A percentile compares a stretch with the other conserved stretches of the same genome.
phyloP scores from a whole-genome alignment of 2,888 invertebrate genomes.

The Doris montereyensis region DNA sequence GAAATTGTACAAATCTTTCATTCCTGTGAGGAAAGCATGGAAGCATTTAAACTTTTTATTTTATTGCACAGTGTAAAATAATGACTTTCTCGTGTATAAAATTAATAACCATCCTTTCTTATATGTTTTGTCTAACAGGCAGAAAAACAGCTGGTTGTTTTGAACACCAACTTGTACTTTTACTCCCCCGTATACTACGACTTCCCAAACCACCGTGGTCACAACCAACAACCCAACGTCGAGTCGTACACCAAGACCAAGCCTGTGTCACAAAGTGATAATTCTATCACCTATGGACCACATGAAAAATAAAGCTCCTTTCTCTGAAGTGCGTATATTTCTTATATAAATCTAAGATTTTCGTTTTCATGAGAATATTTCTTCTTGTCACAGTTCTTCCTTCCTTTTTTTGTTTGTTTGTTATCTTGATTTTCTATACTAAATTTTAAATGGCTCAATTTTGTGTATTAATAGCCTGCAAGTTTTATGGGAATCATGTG shows the following conservation, averaged over 20 bases:
- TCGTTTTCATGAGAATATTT: background rate
- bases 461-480: too few species aligned
- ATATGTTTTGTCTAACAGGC: too few species aligned
- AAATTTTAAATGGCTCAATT: background rate
- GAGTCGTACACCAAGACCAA: slow-evolving; percentile 74
- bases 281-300: slow-evolving; percentile 90
- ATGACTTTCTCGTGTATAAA: too few species aligned
- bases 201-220: slow-evolving; percentile 87
- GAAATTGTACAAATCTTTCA: too few species aligned
- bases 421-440: background rate
- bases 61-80: too few species aligned
- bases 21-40: too few species aligned
- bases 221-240: slow-evolving; percentile 84
- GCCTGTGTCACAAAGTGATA: slow-evolving; percentile 80
- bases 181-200: slow-evolving; percentile 86
- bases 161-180: slow-evolving; percentile 86
- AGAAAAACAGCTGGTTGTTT: slow-evolving; percentile 93
- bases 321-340: slow-evolving; percentile 69
- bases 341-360: background rate
- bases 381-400: background rate
- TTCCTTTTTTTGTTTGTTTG: too few species aligned
- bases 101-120: too few species aligned
- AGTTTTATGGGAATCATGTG: too few species aligned
- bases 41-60: too few species aligned
- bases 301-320: slow-evolving; percentile 83